A percentile compares a stretch with the other conserved stretches of the same genome.
These are phyloP conservation scores for Campoplex nolae DNA, from an alignment of 2,888 invertebrate species.

Conservation along the genomic window DNA sequence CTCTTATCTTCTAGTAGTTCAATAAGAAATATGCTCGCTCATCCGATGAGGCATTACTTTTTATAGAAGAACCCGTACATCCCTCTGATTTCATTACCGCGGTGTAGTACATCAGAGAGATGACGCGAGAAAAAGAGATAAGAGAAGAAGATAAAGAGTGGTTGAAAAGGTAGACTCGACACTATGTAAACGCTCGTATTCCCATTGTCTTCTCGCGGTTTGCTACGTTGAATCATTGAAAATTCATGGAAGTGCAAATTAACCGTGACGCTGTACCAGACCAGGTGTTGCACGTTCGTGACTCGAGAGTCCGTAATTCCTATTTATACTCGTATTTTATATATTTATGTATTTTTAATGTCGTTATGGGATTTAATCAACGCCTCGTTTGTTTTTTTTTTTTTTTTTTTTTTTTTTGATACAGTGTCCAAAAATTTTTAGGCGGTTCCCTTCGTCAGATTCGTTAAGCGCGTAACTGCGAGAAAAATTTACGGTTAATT, in stretches of 20 bases:
- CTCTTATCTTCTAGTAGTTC: background rate
- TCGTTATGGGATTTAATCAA: background rate
- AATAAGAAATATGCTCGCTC: background rate
- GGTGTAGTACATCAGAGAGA: slow-evolving; percentile 31
- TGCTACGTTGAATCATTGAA: slow-evolving; percentile 73
- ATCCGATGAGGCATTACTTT: background rate
- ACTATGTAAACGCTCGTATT: slow-evolving; percentile 47
- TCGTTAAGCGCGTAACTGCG: background rate
- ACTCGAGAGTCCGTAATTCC: slow-evolving; percentile 24
- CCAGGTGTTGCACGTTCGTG: slow-evolving; percentile 74
- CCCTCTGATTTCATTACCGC: slow-evolving; percentile 35
- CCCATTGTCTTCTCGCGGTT: slow-evolving; percentile 69
- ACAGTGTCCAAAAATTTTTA: background rate
- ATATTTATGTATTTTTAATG: slow-evolving; percentile 7
- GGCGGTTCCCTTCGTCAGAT: background rate
- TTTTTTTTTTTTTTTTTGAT: background rate
- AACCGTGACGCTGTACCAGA: slow-evolving; percentile 74
- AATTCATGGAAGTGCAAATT: slow-evolving; percentile 80
- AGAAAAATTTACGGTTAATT: background rate
- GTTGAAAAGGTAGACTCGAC: slow-evolving; percentile 17
- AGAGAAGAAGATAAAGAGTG: slow-evolving; percentile 20
- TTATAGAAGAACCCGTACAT: slow-evolving; percentile 5
- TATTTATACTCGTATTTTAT: slow-evolving; percentile 11
- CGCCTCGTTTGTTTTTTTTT: background rate
- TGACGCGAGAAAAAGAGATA: slow-evolving; percentile 33